Evolutionary conservation across 2,797 vertebrate genomes (phyloP).

Genomic region (Gymnothorax reevesii): DNA sequence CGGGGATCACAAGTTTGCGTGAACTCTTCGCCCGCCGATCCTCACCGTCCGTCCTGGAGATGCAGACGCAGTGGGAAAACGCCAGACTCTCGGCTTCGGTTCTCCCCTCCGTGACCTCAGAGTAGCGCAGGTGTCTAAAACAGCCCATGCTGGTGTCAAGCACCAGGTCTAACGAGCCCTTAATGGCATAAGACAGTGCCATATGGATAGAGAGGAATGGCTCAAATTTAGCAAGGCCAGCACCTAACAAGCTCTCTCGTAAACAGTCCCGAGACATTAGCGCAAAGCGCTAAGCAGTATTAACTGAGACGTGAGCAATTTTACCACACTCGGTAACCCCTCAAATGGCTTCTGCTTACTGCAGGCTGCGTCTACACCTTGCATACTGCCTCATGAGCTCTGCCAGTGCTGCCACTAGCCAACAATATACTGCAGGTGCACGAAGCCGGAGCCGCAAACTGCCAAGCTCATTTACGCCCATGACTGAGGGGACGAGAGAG

Average conservation of each 20-base stretch:
- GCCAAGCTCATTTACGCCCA: not conserved
- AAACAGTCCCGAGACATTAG: not conserved
- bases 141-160: conserved; percentile 17
- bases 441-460: too few species aligned
- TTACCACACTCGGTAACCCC: not conserved
- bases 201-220: conserved; percentile 3
- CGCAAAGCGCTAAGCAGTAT: not conserved
- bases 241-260: not conserved
- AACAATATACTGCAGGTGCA: not conserved
- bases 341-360: not conserved
- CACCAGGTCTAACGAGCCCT: conserved; percentile 25
- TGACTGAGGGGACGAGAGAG: not conserved
- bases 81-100: conserved; percentile 10
- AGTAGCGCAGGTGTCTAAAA: not conserved
- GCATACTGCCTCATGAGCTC: not conserved
- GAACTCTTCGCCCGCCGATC: not conserved
- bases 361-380: not conserved
- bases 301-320: not conserved
- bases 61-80: not conserved
- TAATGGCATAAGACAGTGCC: conserved; percentile 25
- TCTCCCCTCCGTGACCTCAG: not conserved
- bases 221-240: not conserved
- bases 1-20: not conserved
- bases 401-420: not conserved
- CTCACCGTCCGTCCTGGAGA: not conserved